A percentile compares a stretch with the other conserved stretches of the same genome.
These are phyloP conservation scores for Entomyzon cyanotis DNA, from an alignment of 2,113 vertebrate genomes.

Conservation along the genomic window DNA sequence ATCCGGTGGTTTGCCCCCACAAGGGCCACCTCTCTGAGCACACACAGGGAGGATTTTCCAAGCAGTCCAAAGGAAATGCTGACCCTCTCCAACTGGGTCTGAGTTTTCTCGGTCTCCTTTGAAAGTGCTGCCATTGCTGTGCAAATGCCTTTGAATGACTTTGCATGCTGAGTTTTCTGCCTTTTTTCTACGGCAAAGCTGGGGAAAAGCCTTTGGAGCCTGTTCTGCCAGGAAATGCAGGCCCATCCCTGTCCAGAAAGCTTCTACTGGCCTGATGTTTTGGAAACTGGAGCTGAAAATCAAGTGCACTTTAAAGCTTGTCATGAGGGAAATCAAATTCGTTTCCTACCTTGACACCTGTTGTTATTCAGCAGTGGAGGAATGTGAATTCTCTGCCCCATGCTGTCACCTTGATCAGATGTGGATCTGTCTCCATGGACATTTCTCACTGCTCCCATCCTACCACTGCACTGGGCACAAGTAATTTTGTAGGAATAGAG, in stretches of 20 bases:
- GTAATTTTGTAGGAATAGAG: background rate
- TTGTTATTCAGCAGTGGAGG: background rate
- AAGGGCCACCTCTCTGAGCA: background rate
- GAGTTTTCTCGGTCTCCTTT: background rate
- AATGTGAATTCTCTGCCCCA: background rate
- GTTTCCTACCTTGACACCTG: background rate
- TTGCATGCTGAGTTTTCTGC: background rate
- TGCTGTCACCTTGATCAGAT: background rate
- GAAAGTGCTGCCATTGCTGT: background rate
- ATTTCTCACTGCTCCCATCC: background rate
- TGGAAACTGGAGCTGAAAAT: background rate
- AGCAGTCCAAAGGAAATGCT: background rate
- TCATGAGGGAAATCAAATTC: background rate
- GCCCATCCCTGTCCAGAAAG: background rate
- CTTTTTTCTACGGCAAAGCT: background rate
- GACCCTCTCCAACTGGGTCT: background rate
- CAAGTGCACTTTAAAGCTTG: background rate
- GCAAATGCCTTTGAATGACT: background rate
- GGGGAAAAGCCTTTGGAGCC: background rate
- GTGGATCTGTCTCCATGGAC: background rate
- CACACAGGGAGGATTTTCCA: background rate
- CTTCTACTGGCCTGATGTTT: background rate
- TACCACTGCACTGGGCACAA: background rate
- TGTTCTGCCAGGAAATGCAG: background rate
- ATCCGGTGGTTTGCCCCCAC: background rate